Evolutionary conservation across 2,113 vertebrate genomes (phyloP).

Genomic region (Mormoops blainvillei): DNA sequence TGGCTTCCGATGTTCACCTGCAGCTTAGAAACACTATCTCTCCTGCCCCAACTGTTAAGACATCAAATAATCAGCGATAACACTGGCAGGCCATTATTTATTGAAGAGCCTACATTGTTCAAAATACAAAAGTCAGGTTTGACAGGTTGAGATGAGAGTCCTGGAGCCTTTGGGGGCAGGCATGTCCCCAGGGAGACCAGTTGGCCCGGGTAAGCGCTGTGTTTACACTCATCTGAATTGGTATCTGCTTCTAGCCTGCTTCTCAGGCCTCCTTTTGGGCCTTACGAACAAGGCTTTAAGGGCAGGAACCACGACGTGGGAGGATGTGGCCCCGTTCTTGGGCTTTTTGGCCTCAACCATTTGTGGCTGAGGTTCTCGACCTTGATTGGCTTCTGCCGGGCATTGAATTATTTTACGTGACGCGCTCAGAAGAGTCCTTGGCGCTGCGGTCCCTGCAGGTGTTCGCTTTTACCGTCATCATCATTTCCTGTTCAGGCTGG

Average conservation of each 20-base stretch:
- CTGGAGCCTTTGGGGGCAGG: background rate
- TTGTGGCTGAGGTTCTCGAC: background rate
- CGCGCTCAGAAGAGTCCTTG: background rate
- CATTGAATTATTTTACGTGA: background rate
- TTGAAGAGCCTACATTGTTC: background rate
- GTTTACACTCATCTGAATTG: background rate
- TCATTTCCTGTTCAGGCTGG: background rate
- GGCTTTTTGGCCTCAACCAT: background rate
- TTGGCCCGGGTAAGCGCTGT: background rate
- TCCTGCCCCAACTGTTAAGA: background rate
- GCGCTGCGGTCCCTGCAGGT: background rate
- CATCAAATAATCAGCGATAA: background rate
- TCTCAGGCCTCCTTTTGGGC: background rate
- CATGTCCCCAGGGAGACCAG: background rate
- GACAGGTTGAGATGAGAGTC: background rate
- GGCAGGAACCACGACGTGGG: background rate
- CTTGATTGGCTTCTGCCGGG: accelerated
- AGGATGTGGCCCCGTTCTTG: background rate
- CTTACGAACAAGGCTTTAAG: background rate
- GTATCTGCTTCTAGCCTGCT: background rate
- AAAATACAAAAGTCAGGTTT: background rate
- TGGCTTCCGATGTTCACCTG: background rate
- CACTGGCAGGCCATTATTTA: background rate
- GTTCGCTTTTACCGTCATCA: accelerated
- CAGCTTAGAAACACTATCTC: background rate